Evolutionary conservation across 2,113 vertebrate genomes (phyloP).

Genomic region (Octodon degus): DNA sequence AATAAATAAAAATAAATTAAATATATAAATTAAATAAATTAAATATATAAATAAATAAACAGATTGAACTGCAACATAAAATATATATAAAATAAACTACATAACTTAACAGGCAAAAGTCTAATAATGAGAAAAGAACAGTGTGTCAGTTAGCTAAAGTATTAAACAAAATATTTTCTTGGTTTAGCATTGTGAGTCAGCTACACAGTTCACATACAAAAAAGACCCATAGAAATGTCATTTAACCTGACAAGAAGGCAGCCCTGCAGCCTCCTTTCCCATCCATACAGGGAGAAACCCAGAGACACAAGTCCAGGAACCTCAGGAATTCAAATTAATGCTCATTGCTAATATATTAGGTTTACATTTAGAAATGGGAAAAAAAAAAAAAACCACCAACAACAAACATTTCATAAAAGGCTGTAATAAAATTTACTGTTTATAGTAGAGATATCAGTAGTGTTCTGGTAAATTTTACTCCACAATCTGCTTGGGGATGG

Average conservation of each 20-base stretch:
- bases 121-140: neutral
- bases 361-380: constrained; percentile 15
- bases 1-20: too few relatives aligned
- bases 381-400: neutral
- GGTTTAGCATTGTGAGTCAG: neutral
- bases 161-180: neutral
- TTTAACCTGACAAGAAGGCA: neutral
- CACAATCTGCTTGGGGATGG: neutral
- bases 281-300: neutral
- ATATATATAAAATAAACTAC: neutral
- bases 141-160: neutral
- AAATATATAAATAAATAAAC: neutral
- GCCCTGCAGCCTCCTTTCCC: neutral
- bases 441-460: neutral
- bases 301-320: neutral
- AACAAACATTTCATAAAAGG: neutral
- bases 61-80: constrained; percentile 8
- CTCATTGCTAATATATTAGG: neutral
- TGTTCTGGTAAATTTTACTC: neutral
- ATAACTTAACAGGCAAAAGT: neutral
- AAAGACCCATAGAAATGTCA: neutral
- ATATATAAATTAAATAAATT: neutral
- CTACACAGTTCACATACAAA: neutral
- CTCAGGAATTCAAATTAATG: constrained; percentile 4
- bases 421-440: neutral